These are phyloP conservation scores for Pterostichus madidus DNA, from an alignment of 2,888 invertebrate species.

Conservation along the genomic window DNA sequence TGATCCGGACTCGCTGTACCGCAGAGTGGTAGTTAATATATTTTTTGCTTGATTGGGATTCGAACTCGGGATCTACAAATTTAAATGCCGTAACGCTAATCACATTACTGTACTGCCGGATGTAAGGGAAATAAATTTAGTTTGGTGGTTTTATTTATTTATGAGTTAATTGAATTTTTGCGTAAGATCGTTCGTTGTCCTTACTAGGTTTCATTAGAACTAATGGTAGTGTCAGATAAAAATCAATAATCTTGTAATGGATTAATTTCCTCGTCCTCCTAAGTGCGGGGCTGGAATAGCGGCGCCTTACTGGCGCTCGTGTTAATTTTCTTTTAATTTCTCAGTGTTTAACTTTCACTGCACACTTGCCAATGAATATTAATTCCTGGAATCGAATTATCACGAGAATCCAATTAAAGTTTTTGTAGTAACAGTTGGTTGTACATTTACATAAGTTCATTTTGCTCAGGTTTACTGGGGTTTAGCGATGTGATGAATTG, in stretches of 20 bases:
- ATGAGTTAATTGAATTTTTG: too few relatives aligned
- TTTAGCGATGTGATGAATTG: conserved; percentile 51
- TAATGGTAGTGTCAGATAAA: conserved; percentile 10
- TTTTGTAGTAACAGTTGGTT: conserved; percentile 62
- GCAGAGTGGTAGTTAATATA: too few relatives aligned
- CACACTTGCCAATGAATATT: conserved; percentile 65
- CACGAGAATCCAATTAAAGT: conserved; percentile 61
- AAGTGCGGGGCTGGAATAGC: neutral
- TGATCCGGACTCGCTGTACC: too few relatives aligned
- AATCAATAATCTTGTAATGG: conserved; percentile 27
- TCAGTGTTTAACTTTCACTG: conserved; percentile 58
- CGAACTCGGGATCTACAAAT: too few relatives aligned
- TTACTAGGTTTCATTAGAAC: neutral
- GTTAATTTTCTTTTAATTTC: conserved; percentile 66
- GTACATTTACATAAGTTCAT: conserved; percentile 61
- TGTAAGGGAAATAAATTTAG: too few relatives aligned
- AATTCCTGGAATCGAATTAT: conserved; percentile 59
- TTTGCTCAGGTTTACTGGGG: conserved; percentile 30
- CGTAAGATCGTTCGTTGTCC: neutral
- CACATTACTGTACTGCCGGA: too few relatives aligned
- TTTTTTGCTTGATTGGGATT: too few relatives aligned
- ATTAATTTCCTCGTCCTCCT: conserved; percentile 18
- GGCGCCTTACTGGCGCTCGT: conserved; percentile 12
- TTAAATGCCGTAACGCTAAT: too few relatives aligned
- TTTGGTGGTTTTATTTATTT: too few relatives aligned